Base-by-base conservation (phyloP, 2,888 invertebrate species). In the Harpalus rubripes region DNA sequence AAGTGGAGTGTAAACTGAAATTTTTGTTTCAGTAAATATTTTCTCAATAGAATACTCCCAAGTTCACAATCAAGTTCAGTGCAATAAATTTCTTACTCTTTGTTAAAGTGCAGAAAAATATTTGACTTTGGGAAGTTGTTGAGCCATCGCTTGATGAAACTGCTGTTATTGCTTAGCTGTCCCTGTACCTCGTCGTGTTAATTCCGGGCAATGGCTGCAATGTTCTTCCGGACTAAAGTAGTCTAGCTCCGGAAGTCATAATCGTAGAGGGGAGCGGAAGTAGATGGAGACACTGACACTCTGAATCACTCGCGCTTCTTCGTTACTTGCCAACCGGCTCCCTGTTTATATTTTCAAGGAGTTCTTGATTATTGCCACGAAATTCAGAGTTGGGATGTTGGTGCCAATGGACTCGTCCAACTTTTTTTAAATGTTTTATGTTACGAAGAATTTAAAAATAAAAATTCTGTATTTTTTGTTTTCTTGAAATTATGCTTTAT, bases 201-300 rank as follows among this genome's bases (percentile, higher is more conserved):
- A 78, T 78, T 58, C 78, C 58, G 56, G 58, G 56, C 78, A 78
- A 78, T 58, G 78, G 58, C 78, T 56, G 22, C 32, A 22, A 58
- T 56, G 15, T 58, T 32, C 58, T 41, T 44, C 41, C 44, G 44
- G 58, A 7, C 78, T 78, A 15, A 5, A 56, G 78, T 26, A 78
- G 56, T 10, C 78, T 74, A 2, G 44, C 72, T 41, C 72, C 72
- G 72, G 72, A 74, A 22, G 44, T 74, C 41, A 74, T 74, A 74
- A 41, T 41, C 72, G 52, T 44, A 41, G 72, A 74, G 72, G 72
- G 72, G 72, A 18, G 72, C 72, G 72, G 72, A 74, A 39, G 68
- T 16, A 41, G 68, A 72, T 72, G 68, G 18, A 22, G 22, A 18
- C 18, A 18, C 22, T 10, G 72, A 74, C 72, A 74, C 72, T 74